Evolutionary conservation across 2,888 invertebrate genomes (phyloP), one percentile per base, ranked within the genome.

Genomic region (Drosophila multiciliata): DNA sequence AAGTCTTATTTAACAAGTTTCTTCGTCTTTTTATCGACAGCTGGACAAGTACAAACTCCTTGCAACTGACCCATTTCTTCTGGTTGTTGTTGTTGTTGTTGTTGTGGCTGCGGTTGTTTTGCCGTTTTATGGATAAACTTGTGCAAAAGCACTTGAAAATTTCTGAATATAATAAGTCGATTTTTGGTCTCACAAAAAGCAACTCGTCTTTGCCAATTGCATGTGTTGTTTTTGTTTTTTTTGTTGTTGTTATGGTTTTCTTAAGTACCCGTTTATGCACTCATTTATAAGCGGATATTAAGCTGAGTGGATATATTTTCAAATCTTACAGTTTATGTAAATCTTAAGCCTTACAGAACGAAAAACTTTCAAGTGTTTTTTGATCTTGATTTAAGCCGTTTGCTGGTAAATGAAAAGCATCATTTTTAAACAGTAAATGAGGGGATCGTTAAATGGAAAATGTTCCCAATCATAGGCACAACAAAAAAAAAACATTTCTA

Each of bases 1-100:
- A 89, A 85, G 88, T 89, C 88, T 89, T 89, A 89, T 83, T 89
- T 89, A 89, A 86, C 85, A 89, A 85, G 86, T 86, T 85, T 84
- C 59, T 38, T 48, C 48, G 32, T 48, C 65, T 33, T 66, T 66
- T 62, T 75, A 87, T 87, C 82, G 87, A 79, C 89, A 86, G 87
- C 87, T 78, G 68, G 69, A 58, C 71, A 69, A 79, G 66, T 72
- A 80, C 87, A 87, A 82, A 70, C 74, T 80, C 54, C 32, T 20
- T 17, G 49, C 65, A 64, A 52, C 35, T 63, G 38, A 36, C 32
- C 59, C 53, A 52, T 32, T 73, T 73, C 66, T 63, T 75, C 59
- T 60, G 7, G 38, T 60, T 26, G 0, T 23, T 12, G 45, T 65
- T 62, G 63, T 52, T 63, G 53, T 42, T 61, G 32, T 77, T 72